Conservation (phyloP, 2,888 invertebrate genomes). For the Sarcophaga rosellei region DNA sequence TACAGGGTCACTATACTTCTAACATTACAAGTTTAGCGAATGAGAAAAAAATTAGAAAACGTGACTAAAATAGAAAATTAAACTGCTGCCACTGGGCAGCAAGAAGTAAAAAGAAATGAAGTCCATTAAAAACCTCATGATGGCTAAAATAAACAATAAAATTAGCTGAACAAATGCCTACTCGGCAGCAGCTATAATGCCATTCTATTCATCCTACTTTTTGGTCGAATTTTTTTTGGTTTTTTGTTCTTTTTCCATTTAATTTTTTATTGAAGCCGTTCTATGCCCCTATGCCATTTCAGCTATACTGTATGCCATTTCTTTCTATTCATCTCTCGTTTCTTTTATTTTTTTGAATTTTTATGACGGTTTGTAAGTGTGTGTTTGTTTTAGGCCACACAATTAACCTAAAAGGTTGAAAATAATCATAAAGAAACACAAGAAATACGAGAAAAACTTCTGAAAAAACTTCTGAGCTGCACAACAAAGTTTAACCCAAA, state of each 20-base stretch:
- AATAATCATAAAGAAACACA: slow-evolving; percentile 41
- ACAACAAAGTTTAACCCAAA: slow-evolving; percentile 39
- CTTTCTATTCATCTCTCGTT: not conserved
- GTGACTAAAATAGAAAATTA: slow-evolving; percentile 58
- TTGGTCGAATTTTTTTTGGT: not conserved
- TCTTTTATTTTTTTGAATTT: not conserved
- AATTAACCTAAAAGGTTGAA: slow-evolving; percentile 64
- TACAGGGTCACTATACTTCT: not conserved
- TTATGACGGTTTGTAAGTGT: not conserved
- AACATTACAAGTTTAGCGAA: slow-evolving; percentile 19
- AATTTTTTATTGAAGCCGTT: slow-evolving; percentile 18
- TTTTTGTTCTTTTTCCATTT: not conserved
- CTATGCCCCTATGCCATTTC: no score
- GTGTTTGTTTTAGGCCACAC: slow-evolving; percentile 60
- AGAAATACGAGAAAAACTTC: slow-evolving; percentile 38
- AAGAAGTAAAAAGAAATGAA: slow-evolving; percentile 26
- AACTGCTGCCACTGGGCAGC: slow-evolving; percentile 5
- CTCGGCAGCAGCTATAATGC: slow-evolving; percentile 38
- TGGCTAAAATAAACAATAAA: slow-evolving; percentile 65
- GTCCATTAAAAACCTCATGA: slow-evolving; percentile 68
- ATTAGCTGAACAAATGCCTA: slow-evolving; percentile 64
- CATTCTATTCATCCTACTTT: not conserved
- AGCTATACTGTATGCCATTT: not conserved
- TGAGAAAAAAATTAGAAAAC: slow-evolving; percentile 55
- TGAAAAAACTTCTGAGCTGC: slow-evolving; percentile 19